Evolutionary conservation across 2,888 invertebrate genomes (phyloP), one percentile per base, ranked within the genome.

Genomic region (Cheilosia impressa): DNA sequence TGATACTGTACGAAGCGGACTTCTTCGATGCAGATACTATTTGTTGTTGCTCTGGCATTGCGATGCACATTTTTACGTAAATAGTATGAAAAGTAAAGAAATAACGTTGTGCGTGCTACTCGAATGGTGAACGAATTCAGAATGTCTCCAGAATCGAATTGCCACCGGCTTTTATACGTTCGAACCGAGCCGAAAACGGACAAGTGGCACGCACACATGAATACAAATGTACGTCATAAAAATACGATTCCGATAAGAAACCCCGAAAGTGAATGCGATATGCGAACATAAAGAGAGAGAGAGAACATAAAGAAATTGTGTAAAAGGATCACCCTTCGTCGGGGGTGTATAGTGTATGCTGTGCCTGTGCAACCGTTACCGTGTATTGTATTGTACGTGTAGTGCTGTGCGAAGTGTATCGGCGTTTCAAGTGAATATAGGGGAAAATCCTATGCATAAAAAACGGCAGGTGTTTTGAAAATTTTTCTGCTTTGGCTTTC

Each of bases 1-100:
- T 95, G 90, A 96, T 93, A 89, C 94, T 94, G 92, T 95, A 94
- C 91, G 92, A 90, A 81, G 90, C 88, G 89, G 94, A 76, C 10
- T 81, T 85, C 66, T 85, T 85, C 10, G 80, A 69, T 15, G 60
- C 79, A 13, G 62, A 57, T 13, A 65, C 63, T 13, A 75, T 66
- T 65, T 66, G 22, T 69, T 84, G 87, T 91, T 91, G 90, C 88
- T 91, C 91, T 88, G 90, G 91, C 91, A 91, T 91, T 88, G 89
- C 87, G 60, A 87, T 62, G 75, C 83, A 87, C 87, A 83, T 83
- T 80, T 73, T 81, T 75, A 57, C 65, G 71, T 58, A 9, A 73
- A 34, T 53, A 17, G 62, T 9, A 50, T 19, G 24, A 84, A 58
- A 45, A 19, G 13, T 34, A 68, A 58, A 27, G 10, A 24, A 60